Conservation (phyloP, 1,140 invertebrate genomes). For the Laupala kohalensis region DNA sequence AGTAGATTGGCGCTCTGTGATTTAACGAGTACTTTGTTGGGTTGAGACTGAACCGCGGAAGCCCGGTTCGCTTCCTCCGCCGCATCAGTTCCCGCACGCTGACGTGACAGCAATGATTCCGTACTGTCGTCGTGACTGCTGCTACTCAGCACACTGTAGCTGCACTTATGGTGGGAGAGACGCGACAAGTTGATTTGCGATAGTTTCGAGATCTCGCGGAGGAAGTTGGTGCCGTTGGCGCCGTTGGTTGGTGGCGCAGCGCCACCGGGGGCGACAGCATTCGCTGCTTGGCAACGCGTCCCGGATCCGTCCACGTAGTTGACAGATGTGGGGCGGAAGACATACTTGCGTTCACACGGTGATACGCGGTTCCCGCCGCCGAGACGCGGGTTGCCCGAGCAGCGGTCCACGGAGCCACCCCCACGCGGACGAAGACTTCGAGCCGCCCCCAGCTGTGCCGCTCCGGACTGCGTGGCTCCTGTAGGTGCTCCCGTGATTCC, state of each 20-base stretch:
- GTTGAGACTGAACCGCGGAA: slow-evolving; percentile 8
- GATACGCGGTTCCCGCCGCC: slow-evolving; percentile 28
- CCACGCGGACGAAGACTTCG: slow-evolving; percentile 20
- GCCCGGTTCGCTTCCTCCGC: slow-evolving; percentile 22
- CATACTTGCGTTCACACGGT: slow-evolving; percentile 28
- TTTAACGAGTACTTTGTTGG: slow-evolving; percentile 34
- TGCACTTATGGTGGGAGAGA: slow-evolving; percentile 50
- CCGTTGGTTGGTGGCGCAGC: neutral
- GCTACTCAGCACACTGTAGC: slow-evolving; percentile 52
- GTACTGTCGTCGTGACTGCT: slow-evolving; percentile 45
- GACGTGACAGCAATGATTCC: slow-evolving; percentile 40
- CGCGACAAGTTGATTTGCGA: slow-evolving; percentile 57
- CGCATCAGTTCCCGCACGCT: slow-evolving; percentile 21
- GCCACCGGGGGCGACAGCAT: neutral
- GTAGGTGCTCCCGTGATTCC: slow-evolving; percentile 30
- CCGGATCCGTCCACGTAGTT: slow-evolving; percentile 13
- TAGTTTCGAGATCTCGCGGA: slow-evolving; percentile 57
- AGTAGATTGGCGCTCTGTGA: slow-evolving; percentile 47
- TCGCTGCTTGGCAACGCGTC: slow-evolving; percentile 10
- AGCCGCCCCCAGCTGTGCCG: too few relatives aligned
- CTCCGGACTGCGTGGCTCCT: slow-evolving; percentile 13
- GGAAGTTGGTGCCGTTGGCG: slow-evolving; percentile 32
- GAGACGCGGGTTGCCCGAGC: slow-evolving; percentile 26
- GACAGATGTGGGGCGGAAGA: slow-evolving; percentile 27
- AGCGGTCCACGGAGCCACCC: slow-evolving; percentile 25